Evolutionary conservation across 2,888 invertebrate genomes (phyloP), one percentile per base, ranked within the genome.

Genomic region (Lepas anatifera): DNA sequence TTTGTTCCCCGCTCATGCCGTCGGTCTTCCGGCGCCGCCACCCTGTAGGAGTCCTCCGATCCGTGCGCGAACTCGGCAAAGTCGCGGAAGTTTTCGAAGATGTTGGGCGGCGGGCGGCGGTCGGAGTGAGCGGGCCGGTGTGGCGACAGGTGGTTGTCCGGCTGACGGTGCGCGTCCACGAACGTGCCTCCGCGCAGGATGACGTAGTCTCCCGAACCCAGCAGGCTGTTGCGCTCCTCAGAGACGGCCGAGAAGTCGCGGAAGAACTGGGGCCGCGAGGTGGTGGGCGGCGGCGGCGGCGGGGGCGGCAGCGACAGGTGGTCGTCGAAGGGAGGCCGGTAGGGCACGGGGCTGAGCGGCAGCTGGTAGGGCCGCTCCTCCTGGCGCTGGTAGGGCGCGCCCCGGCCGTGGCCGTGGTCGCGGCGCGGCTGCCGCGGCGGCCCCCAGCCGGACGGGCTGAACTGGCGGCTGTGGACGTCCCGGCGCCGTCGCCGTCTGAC

Each of bases 121-220:
- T 32, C 32, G 35, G 18, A 8, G 68, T 32, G n/a, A 7, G 18
- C 10, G 18, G 27, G 43, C 22, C 27, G 58, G 32, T 35, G 58
- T 22, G 58, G 32, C 58, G 32, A 16, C 58, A 70, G 67, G 32
- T 71, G 68, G 43, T 70, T 68, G 18, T 50, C 64, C 39, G 58
- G 52, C 1, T 70, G 70, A 41, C 70, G 70, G 37, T 72, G 72
- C 18, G 69, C 67, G 67, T 74, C 74, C 41, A 71, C 72, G 68
- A 73, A 75, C 16, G 74, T 74, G 7, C 75, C 75, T 13, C 75
- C 75, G 22, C 70, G 70, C 25, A 75, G 52, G 48, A 75, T 71
- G 48, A 74, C 74, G 68, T 74, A 75, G 69, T 75, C 74, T 13
- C 75, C 75, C 3, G 74, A 74, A 7, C 75, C 75, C 22, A 75